A percentile compares a stretch with the other conserved stretches of the same genome.
Conservation (phyloP, 2,797 vertebrate species). For the Hirundo rustica region DNA sequence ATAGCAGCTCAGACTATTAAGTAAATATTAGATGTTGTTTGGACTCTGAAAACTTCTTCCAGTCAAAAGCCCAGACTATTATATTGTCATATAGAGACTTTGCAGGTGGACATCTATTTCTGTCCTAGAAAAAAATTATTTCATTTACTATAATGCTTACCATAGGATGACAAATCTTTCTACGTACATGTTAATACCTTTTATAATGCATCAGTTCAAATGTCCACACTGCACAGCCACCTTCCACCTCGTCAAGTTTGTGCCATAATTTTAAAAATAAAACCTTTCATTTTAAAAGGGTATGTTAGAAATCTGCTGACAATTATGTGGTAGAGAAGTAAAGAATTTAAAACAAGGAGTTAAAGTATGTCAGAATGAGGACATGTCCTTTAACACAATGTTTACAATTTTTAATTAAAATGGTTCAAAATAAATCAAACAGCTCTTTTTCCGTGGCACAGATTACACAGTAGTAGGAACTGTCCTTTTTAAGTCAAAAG, state of each 20-base stretch:
- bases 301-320: not conserved
- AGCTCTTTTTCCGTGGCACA: not conserved
- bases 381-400: not conserved
- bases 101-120: not conserved
- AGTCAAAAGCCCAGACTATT: not conserved
- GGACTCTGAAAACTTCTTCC: not conserved
- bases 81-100: not conserved
- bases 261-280: not conserved
- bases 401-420: not conserved
- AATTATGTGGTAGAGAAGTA: not conserved
- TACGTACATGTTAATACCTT: not conserved
- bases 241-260: not conserved
- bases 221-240: not conserved
- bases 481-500: not conserved
- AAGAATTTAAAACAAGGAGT: not conserved
- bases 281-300: not conserved
- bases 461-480: not conserved
- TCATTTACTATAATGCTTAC: not conserved
- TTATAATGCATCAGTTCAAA: not conserved
- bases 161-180: not conserved
- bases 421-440: not conserved
- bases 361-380: not conserved
- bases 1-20: not conserved
- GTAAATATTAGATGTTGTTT: not conserved
- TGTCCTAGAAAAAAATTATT: not conserved